Conservation (phyloP, 1,140 invertebrate species). For the Periplaneta americana region DNA sequence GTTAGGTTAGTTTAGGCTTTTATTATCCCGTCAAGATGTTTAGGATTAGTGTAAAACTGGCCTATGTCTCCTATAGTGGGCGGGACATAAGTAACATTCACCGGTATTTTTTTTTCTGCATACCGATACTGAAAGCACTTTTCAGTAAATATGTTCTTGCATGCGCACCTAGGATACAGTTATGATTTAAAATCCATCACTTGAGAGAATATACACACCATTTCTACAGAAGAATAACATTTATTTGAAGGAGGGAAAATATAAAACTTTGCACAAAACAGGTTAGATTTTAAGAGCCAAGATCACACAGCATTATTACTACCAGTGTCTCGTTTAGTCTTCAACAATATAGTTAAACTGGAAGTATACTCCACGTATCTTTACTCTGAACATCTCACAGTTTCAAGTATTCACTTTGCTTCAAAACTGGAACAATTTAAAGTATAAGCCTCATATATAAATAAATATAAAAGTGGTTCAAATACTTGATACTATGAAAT, state of each 20-base stretch:
- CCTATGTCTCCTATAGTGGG: no score
- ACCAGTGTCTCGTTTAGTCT: not conserved
- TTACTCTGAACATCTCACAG: not conserved
- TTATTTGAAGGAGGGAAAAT: not conserved
- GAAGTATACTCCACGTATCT: not conserved
- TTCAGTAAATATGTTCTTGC: no score
- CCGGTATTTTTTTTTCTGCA: no score
- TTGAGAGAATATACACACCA: not conserved
- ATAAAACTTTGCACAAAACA: not conserved
- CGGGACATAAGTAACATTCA: no score
- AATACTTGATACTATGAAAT: not conserved
- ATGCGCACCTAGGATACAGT: no score
- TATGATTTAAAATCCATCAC: no score
- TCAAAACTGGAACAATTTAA: not conserved
- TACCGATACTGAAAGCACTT: no score
- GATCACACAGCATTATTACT: not conserved
- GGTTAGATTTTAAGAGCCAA: not conserved
- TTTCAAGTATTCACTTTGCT: not conserved
- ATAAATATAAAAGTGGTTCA: not conserved
- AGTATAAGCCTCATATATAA: not conserved
- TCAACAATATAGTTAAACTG: not conserved
- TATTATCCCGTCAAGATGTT: no score
- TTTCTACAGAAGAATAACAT: not conserved
- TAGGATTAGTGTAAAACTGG: no score
- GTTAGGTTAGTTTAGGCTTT: no score